Evolutionary conservation across 1,140 invertebrate species (phyloP).

Genomic region (Hyphantria cunea): DNA sequence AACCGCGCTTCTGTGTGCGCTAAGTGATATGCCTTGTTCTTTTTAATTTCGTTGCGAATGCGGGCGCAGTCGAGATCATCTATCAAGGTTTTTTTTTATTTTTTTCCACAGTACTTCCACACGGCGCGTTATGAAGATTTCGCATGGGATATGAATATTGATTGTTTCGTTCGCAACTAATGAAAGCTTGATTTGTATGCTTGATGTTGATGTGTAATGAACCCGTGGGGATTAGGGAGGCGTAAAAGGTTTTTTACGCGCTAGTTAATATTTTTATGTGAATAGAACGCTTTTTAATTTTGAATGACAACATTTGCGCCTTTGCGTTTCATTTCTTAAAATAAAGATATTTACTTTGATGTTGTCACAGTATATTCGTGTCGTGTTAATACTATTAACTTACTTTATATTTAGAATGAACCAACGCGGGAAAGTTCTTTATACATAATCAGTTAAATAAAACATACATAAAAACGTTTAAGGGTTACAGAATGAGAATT

Average conservation of each 20-base stretch:
- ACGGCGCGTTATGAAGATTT: conserved; percentile 64
- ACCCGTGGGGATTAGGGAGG: conserved; percentile 48
- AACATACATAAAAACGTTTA: too few species aligned
- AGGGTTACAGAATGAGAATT: background rate
- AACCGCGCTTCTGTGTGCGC: conserved; percentile 74
- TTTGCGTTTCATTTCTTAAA: too few species aligned
- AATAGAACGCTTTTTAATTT: conserved; percentile 14
- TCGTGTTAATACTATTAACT: too few species aligned
- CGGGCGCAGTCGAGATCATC: conserved; percentile 63
- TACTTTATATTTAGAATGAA: too few species aligned
- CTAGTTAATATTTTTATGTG: conserved; percentile 26
- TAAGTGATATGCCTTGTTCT: conserved; percentile 80
- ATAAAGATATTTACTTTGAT: too few species aligned
- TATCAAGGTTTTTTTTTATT: conserved; percentile 59
- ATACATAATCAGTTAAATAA: too few species aligned
- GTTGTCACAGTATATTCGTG: too few species aligned
- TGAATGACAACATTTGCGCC: background rate
- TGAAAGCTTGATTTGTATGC: conserved; percentile 75
- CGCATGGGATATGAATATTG: conserved; percentile 80
- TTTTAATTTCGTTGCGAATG: conserved; percentile 78
- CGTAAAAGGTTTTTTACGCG: conserved; percentile 49
- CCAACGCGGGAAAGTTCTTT: too few species aligned
- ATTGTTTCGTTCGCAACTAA: conserved; percentile 67
- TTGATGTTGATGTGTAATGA: conserved; percentile 65
- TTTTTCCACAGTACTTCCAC: conserved; percentile 42